Conservation (phyloP, 2,888 invertebrate genomes). For the Odontothrips loti region DNA sequence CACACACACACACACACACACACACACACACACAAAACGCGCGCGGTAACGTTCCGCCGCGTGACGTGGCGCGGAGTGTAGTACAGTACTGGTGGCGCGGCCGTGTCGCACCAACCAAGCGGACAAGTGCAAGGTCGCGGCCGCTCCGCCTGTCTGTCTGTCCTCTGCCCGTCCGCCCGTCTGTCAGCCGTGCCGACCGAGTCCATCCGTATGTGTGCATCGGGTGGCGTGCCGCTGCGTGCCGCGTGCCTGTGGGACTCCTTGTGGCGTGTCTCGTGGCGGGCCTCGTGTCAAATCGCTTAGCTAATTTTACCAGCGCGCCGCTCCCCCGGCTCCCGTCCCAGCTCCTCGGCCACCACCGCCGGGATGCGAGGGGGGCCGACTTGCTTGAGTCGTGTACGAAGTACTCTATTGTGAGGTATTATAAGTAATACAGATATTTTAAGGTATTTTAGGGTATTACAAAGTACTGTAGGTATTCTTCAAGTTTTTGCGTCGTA, state of each 20-base stretch:
- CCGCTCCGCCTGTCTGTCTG: neutral
- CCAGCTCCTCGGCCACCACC: too few relatives aligned
- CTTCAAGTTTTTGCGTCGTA: too few relatives aligned
- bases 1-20: too few relatives aligned
- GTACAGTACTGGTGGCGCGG: conserved; percentile 3
- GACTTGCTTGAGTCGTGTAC: too few relatives aligned
- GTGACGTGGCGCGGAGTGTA: neutral
- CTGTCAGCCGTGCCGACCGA: neutral
- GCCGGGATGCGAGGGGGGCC: too few relatives aligned
- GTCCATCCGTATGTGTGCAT: neutral
- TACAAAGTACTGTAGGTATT: too few relatives aligned
- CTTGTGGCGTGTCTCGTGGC: neutral
- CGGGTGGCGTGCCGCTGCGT: neutral
- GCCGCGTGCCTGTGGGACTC: too few relatives aligned
- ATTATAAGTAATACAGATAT: too few relatives aligned
- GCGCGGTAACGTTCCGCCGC: conserved; percentile 15
- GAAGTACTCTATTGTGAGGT: too few relatives aligned
- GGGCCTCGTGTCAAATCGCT: conserved; percentile 5
- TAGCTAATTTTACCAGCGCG: conserved; percentile 3
- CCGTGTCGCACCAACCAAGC: conserved; percentile 8
- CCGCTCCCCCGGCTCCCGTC: neutral
- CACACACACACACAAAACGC: too few relatives aligned
- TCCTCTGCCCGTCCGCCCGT: neutral
- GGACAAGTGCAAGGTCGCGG: conserved; percentile 21
- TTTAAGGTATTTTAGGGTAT: too few relatives aligned